Evolutionary conservation across 1,140 invertebrate genomes (phyloP).

Genomic region (Pantala flavescens): DNA sequence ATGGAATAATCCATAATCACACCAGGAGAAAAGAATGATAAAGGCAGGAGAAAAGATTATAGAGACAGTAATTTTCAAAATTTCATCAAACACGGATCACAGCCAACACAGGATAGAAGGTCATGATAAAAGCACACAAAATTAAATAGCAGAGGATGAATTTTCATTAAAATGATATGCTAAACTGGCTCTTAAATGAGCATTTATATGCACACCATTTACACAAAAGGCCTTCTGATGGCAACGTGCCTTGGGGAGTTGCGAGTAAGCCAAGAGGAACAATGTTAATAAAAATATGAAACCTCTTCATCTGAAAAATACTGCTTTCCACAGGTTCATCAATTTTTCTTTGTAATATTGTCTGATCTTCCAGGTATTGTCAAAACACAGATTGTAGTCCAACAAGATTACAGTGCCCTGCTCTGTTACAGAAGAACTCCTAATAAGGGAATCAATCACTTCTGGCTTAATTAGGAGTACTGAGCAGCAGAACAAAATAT

Average conservation of each 20-base stretch:
- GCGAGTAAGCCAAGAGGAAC: background rate
- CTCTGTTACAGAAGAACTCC: background rate
- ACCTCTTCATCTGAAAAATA: conserved; percentile 15
- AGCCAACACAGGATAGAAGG: background rate
- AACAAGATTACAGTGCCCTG: background rate
- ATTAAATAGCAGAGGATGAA: background rate
- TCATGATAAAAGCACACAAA: background rate
- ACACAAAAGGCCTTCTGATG: background rate
- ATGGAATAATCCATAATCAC: too few species aligned
- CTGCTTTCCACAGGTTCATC: background rate
- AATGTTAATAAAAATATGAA: conserved; percentile 12
- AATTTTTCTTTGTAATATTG: conserved; percentile 14
- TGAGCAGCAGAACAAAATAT: background rate
- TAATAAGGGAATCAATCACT: background rate
- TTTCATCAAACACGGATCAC: background rate
- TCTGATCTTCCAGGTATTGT: conserved; percentile 16
- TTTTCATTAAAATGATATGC: conserved; percentile 4
- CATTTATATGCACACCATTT: background rate
- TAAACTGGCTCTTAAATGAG: background rate
- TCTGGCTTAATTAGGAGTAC: background rate
- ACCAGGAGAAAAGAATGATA: too few species aligned
- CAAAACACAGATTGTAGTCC: conserved; percentile 12
- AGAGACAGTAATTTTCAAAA: background rate
- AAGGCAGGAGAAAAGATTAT: too few species aligned
- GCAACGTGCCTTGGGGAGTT: background rate